Conservation (phyloP, 2,797 vertebrate species). For the Hemibagrus guttatus region DNA sequence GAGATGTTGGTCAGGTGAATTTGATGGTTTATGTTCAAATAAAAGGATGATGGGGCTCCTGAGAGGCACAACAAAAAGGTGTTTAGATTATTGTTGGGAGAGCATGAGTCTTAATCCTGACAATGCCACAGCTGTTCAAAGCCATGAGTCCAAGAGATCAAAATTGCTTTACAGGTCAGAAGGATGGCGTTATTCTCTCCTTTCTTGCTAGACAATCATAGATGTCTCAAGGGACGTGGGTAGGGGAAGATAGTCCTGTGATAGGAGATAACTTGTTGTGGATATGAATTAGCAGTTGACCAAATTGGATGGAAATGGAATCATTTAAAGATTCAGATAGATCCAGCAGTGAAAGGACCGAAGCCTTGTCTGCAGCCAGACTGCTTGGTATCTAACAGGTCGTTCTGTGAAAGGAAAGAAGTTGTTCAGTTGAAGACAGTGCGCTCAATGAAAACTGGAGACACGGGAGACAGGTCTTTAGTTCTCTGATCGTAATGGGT, state of each 20-base stretch:
- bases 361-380: conserved; percentile 1
- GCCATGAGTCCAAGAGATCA: neutral
- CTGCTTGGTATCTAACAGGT: conserved; percentile 10
- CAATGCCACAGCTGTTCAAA: neutral
- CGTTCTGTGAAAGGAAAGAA: conserved; percentile 4
- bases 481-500: conserved; percentile 7
- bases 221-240: neutral
- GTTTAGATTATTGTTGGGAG: neutral
- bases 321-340: conserved; percentile 6
- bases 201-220: neutral
- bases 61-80: neutral
- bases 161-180: neutral
- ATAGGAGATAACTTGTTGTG: neutral
- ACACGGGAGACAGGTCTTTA: conserved; percentile 10
- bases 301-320: neutral
- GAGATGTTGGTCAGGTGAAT: neutral
- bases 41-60: neutral
- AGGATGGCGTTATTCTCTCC: neutral
- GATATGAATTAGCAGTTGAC: neutral
- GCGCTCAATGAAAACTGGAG: conserved; percentile 27
- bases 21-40: neutral
- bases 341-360: neutral
- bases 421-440: neutral
- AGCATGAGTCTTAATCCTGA: neutral
- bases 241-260: neutral